phyloP scores from a whole-genome alignment of 2,888 invertebrate species.

The Halocaridina rubra region DNA sequence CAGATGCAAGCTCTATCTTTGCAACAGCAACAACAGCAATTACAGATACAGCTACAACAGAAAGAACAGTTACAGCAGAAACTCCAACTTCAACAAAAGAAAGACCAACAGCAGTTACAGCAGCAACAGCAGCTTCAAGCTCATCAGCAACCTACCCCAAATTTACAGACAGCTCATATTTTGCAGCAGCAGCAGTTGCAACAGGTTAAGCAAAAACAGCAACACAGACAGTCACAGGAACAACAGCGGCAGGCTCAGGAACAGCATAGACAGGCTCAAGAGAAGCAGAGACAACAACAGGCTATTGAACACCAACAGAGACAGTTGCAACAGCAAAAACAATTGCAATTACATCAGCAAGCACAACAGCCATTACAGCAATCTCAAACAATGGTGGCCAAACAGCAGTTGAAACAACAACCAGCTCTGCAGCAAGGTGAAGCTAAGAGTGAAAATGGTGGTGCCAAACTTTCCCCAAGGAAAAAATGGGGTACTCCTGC shows the following conservation, averaged over 20 bases:
- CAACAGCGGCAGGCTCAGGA: slow-evolving; percentile 27
- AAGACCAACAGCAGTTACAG: slow-evolving; percentile 21
- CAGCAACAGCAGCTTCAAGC: slow-evolving; percentile 34
- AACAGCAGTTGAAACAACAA: no score
- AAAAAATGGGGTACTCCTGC: slow-evolving; percentile 50
- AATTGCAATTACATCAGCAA: not conserved
- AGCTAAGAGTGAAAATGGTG: slow-evolving; percentile 1
- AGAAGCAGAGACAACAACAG: slow-evolving; percentile 12
- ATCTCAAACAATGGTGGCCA: slow-evolving; percentile 1
- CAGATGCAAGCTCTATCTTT: slow-evolving; percentile 40
- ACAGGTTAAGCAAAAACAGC: slow-evolving; percentile 39
- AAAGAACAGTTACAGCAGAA: slow-evolving; percentile 64
- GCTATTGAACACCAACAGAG: not conserved
- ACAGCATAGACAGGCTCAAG: slow-evolving; percentile 41
- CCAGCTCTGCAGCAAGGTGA: slow-evolving; percentile 3
- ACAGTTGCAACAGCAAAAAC: slow-evolving; percentile 25
- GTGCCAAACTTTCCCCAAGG: slow-evolving; percentile 23
- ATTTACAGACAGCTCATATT: not conserved
- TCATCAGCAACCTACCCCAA: slow-evolving; percentile 33
- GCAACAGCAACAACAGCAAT: slow-evolving; percentile 37
- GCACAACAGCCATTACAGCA: slow-evolving; percentile 25
- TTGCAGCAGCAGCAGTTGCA: slow-evolving; percentile 19
- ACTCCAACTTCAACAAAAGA: slow-evolving; percentile 49
- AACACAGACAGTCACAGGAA: not conserved
- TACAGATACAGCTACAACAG: slow-evolving; percentile 4